These are phyloP conservation scores for Trichoplax adhaerens DNA, from an alignment of 37 sponge, comb jelly and placozoan species.

Conservation along the genomic window DNA sequence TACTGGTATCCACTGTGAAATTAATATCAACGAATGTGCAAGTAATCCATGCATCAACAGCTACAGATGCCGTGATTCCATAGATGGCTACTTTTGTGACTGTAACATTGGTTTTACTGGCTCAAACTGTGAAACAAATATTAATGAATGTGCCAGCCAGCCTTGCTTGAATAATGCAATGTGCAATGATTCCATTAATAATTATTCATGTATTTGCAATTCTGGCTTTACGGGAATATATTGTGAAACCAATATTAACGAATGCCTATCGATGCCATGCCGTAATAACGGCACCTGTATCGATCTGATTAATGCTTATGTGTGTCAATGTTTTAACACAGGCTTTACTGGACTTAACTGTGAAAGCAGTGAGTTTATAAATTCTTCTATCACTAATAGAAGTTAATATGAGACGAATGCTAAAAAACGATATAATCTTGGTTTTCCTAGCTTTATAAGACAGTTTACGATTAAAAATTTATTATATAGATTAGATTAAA, in stretches of 20 bases:
- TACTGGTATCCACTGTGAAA: conserved; percentile 20
- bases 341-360: conserved; percentile 16
- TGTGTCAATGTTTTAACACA: conserved; percentile 5
- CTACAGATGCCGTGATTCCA: conserved; percentile 17
- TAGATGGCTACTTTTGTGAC: conserved; percentile 1
- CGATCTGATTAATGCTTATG: conserved; percentile 3
- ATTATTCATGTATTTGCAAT: too few species aligned
- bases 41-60: conserved; percentile 37
- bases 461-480: too few species aligned
- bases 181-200: conserved; percentile 35
- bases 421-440: not conserved
- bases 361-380: conserved; percentile 16
- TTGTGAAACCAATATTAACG: conserved; percentile 15
- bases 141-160: conserved; percentile 25
- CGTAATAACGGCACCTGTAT: conserved; percentile 17
- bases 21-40: conserved; percentile 9
- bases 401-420: conserved; percentile 32
- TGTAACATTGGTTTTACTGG: conserved; percentile 10
- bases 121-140: conserved; percentile 3
- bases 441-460: too few species aligned
- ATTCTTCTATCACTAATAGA: conserved; percentile 14
- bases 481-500: too few species aligned
- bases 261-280: conserved; percentile 14
- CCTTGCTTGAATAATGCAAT: conserved; percentile 48
- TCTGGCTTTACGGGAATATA: too few species aligned